Evolutionary conservation across 2,888 invertebrate genomes (phyloP).

Genomic region (Athalia cordata): DNA sequence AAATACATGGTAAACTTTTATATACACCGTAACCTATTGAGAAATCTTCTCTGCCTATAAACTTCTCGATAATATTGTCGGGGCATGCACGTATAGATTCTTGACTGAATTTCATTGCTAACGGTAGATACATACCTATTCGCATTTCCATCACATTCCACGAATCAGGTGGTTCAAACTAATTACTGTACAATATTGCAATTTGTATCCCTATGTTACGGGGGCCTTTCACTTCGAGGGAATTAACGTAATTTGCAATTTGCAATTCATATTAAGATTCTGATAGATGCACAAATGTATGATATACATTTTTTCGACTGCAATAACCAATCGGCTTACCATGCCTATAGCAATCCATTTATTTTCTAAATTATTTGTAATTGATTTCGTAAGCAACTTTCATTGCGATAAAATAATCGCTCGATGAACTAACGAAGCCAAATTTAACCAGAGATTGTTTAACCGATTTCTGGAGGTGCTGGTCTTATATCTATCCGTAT

Average conservation of each 20-base stretch:
- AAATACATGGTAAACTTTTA: too few relatives aligned
- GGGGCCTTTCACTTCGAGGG: slow-evolving; percentile 22
- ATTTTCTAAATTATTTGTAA: not conserved
- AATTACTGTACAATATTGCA: slow-evolving; percentile 28
- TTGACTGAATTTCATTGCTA: too few relatives aligned
- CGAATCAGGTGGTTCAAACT: not conserved
- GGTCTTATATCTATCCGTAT: not conserved
- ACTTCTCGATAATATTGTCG: too few relatives aligned
- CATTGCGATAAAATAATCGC: not conserved
- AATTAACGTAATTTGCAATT: slow-evolving; percentile 10
- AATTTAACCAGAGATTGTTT: not conserved
- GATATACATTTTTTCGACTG: not conserved
- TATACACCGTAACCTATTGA: too few relatives aligned
- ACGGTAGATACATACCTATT: not conserved
- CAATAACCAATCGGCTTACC: not conserved
- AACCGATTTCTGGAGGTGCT: not conserved
- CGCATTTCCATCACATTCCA: slow-evolving; percentile 29
- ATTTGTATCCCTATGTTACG: not conserved
- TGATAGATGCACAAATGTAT: not conserved
- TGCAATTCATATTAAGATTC: not conserved
- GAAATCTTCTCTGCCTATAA: too few relatives aligned
- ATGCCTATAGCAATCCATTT: not conserved
- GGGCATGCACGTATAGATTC: too few relatives aligned
- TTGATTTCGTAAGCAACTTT: not conserved
- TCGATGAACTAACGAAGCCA: not conserved